Conservation (phyloP, 2,113 vertebrate species). For the Malurus elegans region DNA sequence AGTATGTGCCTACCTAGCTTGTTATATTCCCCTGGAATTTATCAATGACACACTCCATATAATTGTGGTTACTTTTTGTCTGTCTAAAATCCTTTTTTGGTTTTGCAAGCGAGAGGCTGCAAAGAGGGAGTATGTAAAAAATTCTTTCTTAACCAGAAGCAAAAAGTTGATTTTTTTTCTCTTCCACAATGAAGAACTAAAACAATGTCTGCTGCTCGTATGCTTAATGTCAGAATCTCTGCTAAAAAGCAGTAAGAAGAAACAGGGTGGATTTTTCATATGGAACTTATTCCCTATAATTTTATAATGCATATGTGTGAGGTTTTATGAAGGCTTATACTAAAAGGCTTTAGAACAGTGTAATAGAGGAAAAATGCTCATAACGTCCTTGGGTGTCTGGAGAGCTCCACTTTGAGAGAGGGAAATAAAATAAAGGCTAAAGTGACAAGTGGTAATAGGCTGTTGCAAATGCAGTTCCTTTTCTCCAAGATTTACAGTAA, state of each 20-base stretch:
- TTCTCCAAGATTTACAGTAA: not conserved
- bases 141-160: slow-evolving; percentile 17
- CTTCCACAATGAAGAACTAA: slow-evolving; percentile 21
- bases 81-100: slow-evolving; percentile 24
- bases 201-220: slow-evolving; percentile 24
- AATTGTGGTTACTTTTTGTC: slow-evolving; percentile 56
- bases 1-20: slow-evolving; percentile 55
- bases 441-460: not conserved
- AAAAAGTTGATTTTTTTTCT: not conserved
- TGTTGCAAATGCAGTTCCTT: not conserved
- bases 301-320: slow-evolving; percentile 30
- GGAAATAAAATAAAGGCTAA: not conserved
- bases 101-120: slow-evolving; percentile 25
- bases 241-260: slow-evolving; percentile 8
- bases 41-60: slow-evolving; percentile 58
- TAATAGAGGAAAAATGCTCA: not conserved
- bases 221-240: not conserved
- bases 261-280: slow-evolving; percentile 14
- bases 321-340: slow-evolving; percentile 4
- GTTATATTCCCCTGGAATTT: slow-evolving; percentile 50
- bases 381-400: not conserved
- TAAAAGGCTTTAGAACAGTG: not conserved
- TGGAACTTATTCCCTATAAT: slow-evolving; percentile 35
- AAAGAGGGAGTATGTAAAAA: slow-evolving; percentile 29
- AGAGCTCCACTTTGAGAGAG: not conserved